Evolutionary conservation across 2,888 invertebrate genomes (phyloP).

Genomic region (Caenorhabditis sinica): DNA sequence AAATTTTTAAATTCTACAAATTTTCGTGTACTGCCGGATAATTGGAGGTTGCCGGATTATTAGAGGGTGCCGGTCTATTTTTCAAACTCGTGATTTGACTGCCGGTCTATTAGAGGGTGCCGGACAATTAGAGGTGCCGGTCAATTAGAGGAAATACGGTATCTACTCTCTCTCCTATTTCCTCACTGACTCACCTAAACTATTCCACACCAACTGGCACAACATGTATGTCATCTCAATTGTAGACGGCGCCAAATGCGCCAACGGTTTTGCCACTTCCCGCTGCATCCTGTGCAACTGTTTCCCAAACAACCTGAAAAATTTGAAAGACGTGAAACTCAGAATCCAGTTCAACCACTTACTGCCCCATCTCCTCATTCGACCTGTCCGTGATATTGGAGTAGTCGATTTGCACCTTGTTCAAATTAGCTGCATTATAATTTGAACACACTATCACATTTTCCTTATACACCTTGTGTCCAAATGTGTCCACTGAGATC

Average conservation of each 20-base stretch:
- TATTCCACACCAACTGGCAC: constrained; percentile 60
- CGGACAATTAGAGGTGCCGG: no score
- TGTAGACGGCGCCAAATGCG: constrained; percentile 46
- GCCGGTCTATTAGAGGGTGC: no score
- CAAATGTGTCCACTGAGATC: constrained; percentile 62
- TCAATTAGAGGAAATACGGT: no score
- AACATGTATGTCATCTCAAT: constrained; percentile 67
- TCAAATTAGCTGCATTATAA: constrained; percentile 57
- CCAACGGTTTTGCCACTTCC: constrained; percentile 60
- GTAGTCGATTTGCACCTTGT: constrained; percentile 54
- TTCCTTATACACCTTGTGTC: constrained; percentile 54
- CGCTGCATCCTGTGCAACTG: constrained; percentile 48
- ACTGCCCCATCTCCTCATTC: constrained; percentile 55
- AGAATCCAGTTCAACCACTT: neutral
- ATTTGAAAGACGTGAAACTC: no score
- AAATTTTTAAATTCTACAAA: no score
- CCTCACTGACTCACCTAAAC: constrained; percentile 42
- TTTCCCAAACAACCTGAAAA: constrained; percentile 49
- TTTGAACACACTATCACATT: constrained; percentile 60
- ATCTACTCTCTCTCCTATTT: no score
- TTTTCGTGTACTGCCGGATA: no score
- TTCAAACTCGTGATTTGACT: no score
- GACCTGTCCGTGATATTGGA: constrained; percentile 55
- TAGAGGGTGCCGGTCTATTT: no score
- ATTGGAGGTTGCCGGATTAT: no score